Base-by-base conservation (phyloP, 2,888 invertebrate species). In the Cyrtodaria siliqua region DNA sequence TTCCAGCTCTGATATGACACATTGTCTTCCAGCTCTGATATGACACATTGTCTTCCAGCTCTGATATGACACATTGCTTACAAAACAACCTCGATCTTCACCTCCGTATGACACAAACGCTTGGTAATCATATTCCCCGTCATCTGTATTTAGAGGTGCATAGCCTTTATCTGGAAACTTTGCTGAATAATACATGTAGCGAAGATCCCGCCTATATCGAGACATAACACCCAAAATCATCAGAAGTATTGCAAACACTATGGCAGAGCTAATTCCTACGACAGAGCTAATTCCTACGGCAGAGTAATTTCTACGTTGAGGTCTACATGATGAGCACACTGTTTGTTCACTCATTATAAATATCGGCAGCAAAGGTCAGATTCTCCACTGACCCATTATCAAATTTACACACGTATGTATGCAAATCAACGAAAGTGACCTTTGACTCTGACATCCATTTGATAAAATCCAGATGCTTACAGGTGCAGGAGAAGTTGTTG, bases 51-150 rank as follows among this genome's bases (percentile, higher is more conserved):
- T 27, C 47, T 66, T 82, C 78, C 6, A 82, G 55, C 27, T 69
- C 53, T 4, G 55, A 47, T 12, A 70, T 14, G 23, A 78, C 59
- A 20, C 44, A 55, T 9, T 72, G 38, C n/a, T n/a, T 26, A 44
- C 52, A 12, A 77, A 42, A 23, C 67, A 77, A 2, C 0, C 27
- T 2, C 23, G 47, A 26, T 78, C 74, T 55, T 69, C 66, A 20
- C 68, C 64, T 18, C 72, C 61, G 47, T 78, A 78, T 4, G 81
- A 82, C 26, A 82, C 52, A 57, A 75, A 75, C 6, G 52, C 75
- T 53, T 79, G 68, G 26, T 56, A 55, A 8, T 53, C 44, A 42
- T 55, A 79, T 4, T 33, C 33, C n/a, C 44, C 29, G 12, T 63
- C 40, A 29, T 49, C 66, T 18, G 42, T 53, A n/a, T 63, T 42